A percentile compares a stretch with the other conserved stretches of the same genome.
Conservation (phyloP, 2,797 vertebrate genomes). For the Buceros bicornis region DNA sequence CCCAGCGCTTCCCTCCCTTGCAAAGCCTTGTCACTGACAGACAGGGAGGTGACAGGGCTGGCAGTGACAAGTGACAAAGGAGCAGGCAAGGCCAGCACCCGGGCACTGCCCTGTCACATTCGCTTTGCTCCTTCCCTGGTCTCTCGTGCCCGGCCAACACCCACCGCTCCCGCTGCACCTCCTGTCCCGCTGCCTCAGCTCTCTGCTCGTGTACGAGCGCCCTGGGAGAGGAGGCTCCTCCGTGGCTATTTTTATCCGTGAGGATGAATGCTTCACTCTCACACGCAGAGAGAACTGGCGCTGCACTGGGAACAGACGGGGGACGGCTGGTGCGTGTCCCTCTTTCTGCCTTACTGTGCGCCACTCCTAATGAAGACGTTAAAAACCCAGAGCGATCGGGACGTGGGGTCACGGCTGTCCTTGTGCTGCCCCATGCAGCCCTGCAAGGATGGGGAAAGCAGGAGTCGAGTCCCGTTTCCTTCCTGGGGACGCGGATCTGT, state of each 20-base stretch:
- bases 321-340: neutral
- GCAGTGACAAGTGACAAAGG: neutral
- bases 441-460: fast-evolving
- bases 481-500: fast-evolving
- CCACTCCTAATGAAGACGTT: neutral
- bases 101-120: fast-evolving
- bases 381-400: neutral
- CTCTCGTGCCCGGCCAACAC: fast-evolving
- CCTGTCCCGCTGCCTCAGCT: fast-evolving
- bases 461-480: fast-evolving
- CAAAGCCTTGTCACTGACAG: neutral
- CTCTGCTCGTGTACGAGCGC: fast-evolving
- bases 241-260: fast-evolving
- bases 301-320: neutral
- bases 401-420: fast-evolving
- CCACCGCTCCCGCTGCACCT: neutral
- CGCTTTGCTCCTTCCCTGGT: neutral
- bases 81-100: neutral
- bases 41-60: neutral
- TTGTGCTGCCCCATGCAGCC: neutral
- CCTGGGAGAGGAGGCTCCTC: neutral
- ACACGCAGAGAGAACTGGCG: neutral
- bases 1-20: neutral
- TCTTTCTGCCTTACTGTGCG: neutral
- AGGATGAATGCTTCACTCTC: neutral